Percentiles rank a stretch among this genome's conserved stretches.
Evolutionary conservation across 2,797 vertebrate species (phyloP).

Genomic region (Saxicola maurus): DNA sequence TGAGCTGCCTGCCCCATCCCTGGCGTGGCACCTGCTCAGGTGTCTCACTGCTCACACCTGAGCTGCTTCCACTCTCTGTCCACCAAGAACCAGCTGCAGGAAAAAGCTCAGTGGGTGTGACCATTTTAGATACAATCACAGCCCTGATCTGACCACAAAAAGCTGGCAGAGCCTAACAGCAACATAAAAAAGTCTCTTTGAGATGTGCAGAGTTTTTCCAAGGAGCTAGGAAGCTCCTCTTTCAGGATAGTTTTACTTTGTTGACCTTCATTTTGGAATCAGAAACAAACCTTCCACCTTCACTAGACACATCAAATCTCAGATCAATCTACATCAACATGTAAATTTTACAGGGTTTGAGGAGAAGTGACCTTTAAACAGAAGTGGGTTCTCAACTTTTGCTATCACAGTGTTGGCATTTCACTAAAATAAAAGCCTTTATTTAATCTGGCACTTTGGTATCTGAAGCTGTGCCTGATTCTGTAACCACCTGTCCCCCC

Average conservation of each 20-base stretch:
- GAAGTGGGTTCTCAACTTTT: conserved; percentile 8
- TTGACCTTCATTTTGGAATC: neutral
- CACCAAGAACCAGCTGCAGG: neutral
- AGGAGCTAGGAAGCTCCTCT: neutral
- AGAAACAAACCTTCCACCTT: neutral
- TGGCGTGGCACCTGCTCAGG: neutral
- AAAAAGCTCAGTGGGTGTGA: neutral
- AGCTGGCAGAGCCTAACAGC: neutral
- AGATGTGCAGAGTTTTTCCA: neutral
- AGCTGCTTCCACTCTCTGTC: neutral
- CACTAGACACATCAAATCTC: neutral
- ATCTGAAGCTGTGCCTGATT: neutral
- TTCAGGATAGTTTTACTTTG: neutral
- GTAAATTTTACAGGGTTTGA: conserved; percentile 7
- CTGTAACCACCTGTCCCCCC: neutral
- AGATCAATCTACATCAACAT: neutral
- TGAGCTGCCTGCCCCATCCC: neutral
- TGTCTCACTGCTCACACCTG: neutral
- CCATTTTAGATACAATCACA: neutral
- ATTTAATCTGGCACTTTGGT: neutral
- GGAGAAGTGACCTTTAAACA: conserved; percentile 19
- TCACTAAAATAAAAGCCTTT: conserved; percentile 21
- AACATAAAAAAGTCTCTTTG: neutral
- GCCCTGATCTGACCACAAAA: neutral
- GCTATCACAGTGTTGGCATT: neutral